phyloP scores from a whole-genome alignment of 2,888 invertebrate genomes.

The Diarsia mendica region DNA sequence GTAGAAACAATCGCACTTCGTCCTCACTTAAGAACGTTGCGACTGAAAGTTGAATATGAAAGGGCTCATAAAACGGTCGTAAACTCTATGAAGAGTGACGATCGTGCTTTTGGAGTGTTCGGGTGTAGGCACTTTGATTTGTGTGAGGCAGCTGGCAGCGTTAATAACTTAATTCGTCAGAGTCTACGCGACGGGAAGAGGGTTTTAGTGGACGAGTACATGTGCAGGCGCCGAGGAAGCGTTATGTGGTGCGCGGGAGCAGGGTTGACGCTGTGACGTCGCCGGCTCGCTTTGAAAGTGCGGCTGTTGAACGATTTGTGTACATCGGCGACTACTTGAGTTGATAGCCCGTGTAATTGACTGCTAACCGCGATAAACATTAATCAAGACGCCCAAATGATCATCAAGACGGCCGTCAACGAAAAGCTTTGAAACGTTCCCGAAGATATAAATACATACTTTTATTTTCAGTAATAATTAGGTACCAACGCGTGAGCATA shows the following conservation, averaged over 20 bases:
- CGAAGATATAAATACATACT: constrained; percentile 21
- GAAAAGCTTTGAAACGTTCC: constrained; percentile 26
- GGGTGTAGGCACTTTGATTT: constrained; percentile 87
- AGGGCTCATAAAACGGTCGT: constrained; percentile 87
- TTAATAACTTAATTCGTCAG: constrained; percentile 91
- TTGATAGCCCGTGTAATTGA: constrained; percentile 77
- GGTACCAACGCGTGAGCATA: constrained; percentile 5
- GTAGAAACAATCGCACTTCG: constrained; percentile 84
- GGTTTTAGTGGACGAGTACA: constrained; percentile 82
- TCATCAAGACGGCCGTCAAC: constrained; percentile 59
- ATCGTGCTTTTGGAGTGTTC: constrained; percentile 81
- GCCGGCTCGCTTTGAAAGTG: constrained; percentile 71
- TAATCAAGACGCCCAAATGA: constrained; percentile 71
- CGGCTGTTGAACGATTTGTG: constrained; percentile 84
- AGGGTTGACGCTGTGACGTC: constrained; percentile 76
- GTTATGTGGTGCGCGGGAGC: constrained; percentile 79
- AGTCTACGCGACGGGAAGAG: constrained; percentile 85
- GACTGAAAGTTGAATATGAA: constrained; percentile 87
- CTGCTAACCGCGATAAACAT: constrained; percentile 79
- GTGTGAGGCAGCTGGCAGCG: constrained; percentile 88
- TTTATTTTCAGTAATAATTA: constrained; percentile 34
- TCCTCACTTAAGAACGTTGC: constrained; percentile 72
- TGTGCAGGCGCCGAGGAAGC: constrained; percentile 84
- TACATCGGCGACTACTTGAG: constrained; percentile 78
- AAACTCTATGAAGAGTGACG: constrained; percentile 82